Percentiles rank a stretch among this genome's conserved stretches.
phyloP scores from a whole-genome alignment of 2,888 invertebrate genomes.

The Arge pagana region DNA sequence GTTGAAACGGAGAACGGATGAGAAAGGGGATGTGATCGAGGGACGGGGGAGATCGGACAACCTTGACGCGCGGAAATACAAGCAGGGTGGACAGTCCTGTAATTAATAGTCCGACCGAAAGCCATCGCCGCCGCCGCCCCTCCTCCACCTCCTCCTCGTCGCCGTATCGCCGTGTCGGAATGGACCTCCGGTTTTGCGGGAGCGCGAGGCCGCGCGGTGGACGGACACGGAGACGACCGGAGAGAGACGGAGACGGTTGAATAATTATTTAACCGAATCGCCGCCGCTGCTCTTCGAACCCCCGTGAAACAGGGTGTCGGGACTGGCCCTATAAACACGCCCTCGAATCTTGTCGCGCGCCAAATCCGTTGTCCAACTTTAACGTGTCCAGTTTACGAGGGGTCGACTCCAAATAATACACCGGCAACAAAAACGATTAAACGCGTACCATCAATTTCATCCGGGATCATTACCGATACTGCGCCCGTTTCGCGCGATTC shows the following conservation, averaged over 20 bases:
- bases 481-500: too few relatives aligned
- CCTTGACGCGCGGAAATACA: neutral
- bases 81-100: slow-evolving; percentile 8
- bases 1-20: too few relatives aligned
- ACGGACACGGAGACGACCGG: slow-evolving; percentile 6
- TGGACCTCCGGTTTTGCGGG: slow-evolving; percentile 16
- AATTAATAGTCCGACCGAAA: slow-evolving; percentile 22
- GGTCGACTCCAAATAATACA: too few relatives aligned
- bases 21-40: too few relatives aligned
- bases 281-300: slow-evolving; percentile 40
- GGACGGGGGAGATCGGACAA: too few relatives aligned
- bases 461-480: too few relatives aligned
- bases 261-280: slow-evolving; percentile 34
- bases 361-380: slow-evolving; percentile 5
- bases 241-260: slow-evolving; percentile 15
- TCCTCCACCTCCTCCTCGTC: slow-evolving; percentile 31
- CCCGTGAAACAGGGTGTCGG: slow-evolving; percentile 47
- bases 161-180: slow-evolving; percentile 8
- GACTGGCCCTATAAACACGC: slow-evolving; percentile 6
- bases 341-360: neutral
- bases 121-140: slow-evolving; percentile 28
- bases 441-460: too few relatives aligned
- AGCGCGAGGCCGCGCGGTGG: slow-evolving; percentile 6
- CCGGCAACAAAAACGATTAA: too few relatives aligned
- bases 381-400: too few relatives aligned